A percentile compares a stretch with the other conserved stretches of the same genome.
These are phyloP conservation scores for Pyrocephalus nanus DNA, from an alignment of 2,797 vertebrate genomes.

Conservation along the genomic window DNA sequence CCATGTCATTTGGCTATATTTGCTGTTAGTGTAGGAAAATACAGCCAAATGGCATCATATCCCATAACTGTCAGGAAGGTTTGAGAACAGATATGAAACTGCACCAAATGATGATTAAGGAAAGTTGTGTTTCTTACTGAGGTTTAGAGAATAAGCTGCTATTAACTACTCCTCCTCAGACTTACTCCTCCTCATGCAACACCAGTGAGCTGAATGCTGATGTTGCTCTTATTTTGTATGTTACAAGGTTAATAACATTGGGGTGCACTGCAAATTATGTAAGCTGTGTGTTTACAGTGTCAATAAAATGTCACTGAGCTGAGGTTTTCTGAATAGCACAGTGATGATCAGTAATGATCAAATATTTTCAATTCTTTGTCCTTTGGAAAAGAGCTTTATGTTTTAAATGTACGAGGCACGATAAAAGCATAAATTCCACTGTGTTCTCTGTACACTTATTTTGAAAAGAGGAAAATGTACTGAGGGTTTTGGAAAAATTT, in stretches of 20 bases:
- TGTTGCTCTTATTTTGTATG: not conserved
- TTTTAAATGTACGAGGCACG: not conserved
- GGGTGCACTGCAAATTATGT: not conserved
- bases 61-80: not conserved
- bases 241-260: not conserved
- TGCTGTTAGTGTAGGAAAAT: not conserved
- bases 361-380: slow-evolving; percentile 25
- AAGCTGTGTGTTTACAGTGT: not conserved
- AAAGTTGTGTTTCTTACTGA: not conserved
- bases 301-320: slow-evolving; percentile 36
- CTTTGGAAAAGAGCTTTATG: slow-evolving; percentile 46
- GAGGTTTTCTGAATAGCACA: slow-evolving; percentile 5
- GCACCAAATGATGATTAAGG: not conserved
- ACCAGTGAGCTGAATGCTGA: not conserved
- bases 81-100: not conserved
- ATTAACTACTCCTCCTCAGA: not conserved
- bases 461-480: not conserved
- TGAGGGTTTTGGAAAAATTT: not conserved
- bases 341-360: not conserved
- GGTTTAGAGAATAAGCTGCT: not conserved
- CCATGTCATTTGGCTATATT: not conserved
- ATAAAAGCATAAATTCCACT: not conserved
- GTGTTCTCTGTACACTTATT: not conserved
- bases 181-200: not conserved
- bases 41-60: not conserved